Evolutionary conservation across 2,113 vertebrate species (phyloP), one percentile per base, ranked within the genome.

Genomic region (Bubo scandiacus): DNA sequence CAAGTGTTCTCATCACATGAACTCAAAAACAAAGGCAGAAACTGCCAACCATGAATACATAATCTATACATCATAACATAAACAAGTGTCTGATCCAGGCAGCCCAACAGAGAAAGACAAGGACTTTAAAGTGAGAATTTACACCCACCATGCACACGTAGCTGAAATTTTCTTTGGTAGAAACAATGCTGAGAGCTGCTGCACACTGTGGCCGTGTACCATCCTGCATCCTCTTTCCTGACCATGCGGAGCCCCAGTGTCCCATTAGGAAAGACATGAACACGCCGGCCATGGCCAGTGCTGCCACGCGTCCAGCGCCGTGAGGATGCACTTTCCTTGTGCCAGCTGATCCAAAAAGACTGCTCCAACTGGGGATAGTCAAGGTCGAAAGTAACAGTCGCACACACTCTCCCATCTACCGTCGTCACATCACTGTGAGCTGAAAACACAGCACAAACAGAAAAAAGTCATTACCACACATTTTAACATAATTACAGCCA

Each of bases 221-320:
- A 2, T 19, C 78, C 72, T 6, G 12, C 87, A 58, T 51, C 78
- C n/a, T 87, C 52, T 16, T 82, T 68, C 52, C 40, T 4, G 0
- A 4, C 9, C 49, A 49, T 0, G 0, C 0, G 0, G 43, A 95
- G 30, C 42, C 45, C 11, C 10, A 10, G 1, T 0, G 12, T 57
- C 19, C 73, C 61, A 5, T 49, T 20, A 55, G 20, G 54, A 58
- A 71, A 78, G 32, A 66, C 16, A 25, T 0, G 9, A 49, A 71
- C 10, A 29, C 1, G 2, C 51, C 59, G 57, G 27, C 45, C 12
- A 1, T 74, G 47, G 11, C 30, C 1, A 0, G 26, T 4, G 15
- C 17, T 67, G 25, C 29, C n/a, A 14, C 2, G 17, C 1, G 4
- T 32, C 26, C 58, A 47, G 45, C 2, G 3, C 45, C 42, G 8